Evolutionary conservation across 1,140 invertebrate species (phyloP).

Genomic region (Drosophila ogumai): DNA sequence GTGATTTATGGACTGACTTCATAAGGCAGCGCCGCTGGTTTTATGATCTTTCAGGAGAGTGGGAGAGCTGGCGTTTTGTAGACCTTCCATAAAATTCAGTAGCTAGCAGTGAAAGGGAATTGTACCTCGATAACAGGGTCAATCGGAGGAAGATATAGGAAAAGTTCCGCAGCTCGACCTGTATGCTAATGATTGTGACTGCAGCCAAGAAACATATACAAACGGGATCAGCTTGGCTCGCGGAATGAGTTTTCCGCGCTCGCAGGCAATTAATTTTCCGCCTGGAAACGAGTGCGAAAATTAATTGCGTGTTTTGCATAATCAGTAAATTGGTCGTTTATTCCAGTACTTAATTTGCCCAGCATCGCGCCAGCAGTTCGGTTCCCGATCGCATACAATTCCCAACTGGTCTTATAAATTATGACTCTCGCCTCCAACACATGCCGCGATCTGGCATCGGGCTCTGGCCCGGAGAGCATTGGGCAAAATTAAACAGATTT

Average conservation of each 20-base stretch:
- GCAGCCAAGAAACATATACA: slow-evolving; percentile 10
- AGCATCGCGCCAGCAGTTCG: slow-evolving; percentile 40
- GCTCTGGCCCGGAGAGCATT: slow-evolving; percentile 23
- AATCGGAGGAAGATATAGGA: background rate
- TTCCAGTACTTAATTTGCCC: slow-evolving; percentile 78
- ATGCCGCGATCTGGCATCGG: slow-evolving; percentile 44
- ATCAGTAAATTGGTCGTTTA: slow-evolving; percentile 82
- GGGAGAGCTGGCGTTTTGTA: slow-evolving; percentile 13
- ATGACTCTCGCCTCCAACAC: slow-evolving; percentile 52
- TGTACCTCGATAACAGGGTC: slow-evolving; percentile 5
- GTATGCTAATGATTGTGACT: slow-evolving; percentile 47
- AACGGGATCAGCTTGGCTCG: slow-evolving; percentile 20
- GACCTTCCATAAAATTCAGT: slow-evolving; percentile 38
- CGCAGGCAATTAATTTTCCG: slow-evolving; percentile 67
- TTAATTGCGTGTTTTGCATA: slow-evolving; percentile 83
- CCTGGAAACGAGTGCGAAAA: slow-evolving; percentile 57
- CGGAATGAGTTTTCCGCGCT: slow-evolving; percentile 61
- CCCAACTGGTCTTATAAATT: slow-evolving; percentile 60
- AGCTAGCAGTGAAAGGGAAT: slow-evolving; percentile 22
- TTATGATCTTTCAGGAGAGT: slow-evolving; percentile 48
- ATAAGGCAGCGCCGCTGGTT: slow-evolving; percentile 63
- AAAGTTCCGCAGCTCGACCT: slow-evolving; percentile 1
- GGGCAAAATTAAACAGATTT: slow-evolving; percentile 72
- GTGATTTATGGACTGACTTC: slow-evolving; percentile 67
- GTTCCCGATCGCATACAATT: background rate